phyloP scores from a whole-genome alignment of 2,797 vertebrate genomes.

The Scomberomorus guttatus region DNA sequence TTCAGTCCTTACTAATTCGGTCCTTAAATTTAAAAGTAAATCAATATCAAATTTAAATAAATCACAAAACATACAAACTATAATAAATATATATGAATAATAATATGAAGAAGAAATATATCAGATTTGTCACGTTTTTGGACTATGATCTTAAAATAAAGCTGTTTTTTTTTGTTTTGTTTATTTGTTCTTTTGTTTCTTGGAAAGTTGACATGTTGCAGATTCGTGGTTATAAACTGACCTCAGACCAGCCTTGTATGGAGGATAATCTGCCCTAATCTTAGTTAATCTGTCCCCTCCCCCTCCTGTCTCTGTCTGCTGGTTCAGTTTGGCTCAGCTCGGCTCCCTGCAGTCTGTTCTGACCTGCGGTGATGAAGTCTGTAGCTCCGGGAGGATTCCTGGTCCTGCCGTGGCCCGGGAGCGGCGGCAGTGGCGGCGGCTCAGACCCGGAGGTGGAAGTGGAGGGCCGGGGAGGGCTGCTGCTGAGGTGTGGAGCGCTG shows the following conservation, averaged over 20 bases:
- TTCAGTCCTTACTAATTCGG: too few species aligned
- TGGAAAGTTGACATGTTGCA: not conserved
- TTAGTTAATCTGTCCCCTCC: constrained; percentile 52
- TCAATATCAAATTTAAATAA: too few species aligned
- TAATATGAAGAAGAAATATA: too few species aligned
- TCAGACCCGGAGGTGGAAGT: not conserved
- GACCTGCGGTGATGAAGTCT: constrained; percentile 50
- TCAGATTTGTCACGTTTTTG: too few species aligned
- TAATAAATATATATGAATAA: too few species aligned
- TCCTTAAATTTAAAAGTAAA: too few species aligned
- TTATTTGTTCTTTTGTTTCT: too few species aligned
- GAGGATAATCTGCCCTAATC: constrained; percentile 70
- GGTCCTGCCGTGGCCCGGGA: constrained; percentile 60
- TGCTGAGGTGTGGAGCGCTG: constrained; percentile 59
- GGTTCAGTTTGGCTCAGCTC: fast-evolving
- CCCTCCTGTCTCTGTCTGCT: not conserved
- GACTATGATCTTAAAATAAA: too few species aligned
- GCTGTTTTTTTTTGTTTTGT: too few species aligned
- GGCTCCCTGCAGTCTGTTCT: constrained; percentile 22
- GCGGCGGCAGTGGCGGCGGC: fast-evolving
- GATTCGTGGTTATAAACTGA: constrained; percentile 11
- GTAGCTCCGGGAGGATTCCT: constrained; percentile 41
- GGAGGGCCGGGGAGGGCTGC: not conserved
- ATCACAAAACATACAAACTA: too few species aligned
- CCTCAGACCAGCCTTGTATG: constrained; percentile 37